Base-by-base conservation (phyloP, 2,113 vertebrate species). In the Rhinichthys klamathensis region DNA sequence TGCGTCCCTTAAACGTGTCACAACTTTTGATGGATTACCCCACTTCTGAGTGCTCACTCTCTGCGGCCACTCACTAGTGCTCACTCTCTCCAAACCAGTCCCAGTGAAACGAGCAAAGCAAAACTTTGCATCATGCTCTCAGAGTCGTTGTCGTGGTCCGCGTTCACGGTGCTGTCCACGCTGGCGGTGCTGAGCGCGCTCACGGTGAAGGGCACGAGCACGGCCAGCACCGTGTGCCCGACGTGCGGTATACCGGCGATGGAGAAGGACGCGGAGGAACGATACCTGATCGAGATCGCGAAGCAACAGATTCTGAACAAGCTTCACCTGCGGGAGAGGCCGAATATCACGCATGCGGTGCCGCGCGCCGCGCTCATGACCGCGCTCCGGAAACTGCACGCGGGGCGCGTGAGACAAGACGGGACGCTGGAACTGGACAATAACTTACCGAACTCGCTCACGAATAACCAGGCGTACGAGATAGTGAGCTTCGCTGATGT, bases 401-500 rank as follows among this genome's bases (percentile, higher is more conserved):
- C 93, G 9, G 95, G 93, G 16, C 93, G 93, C 1, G 80, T 94
- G 80, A 90, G 89, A 23, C 91, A 92, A 56, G 94, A 96, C 44
- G 90, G 84, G 0, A 93, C 85, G 0, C 73, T 94, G 25, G 92
- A 91, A 70, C 88, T 93, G 1, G 93, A 90, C 3, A 93, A 88
- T 86, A 91, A 18, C 32, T 44, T 83, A 60, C 88, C 82, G 0
- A 56, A 0, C 46, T 72, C 89, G 3, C 87, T 60, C 1, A 82
- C 88, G 0, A 94, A 90, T 63, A 94, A 95, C 65, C 96, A 95
- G 85, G 94, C 95, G 27, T 99, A 97, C 91, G 97, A 99, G 90
- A 96, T 98, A 87, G 96, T 99, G 91, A 99, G 96, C 90, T 98
- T 99, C 86, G 97, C 97, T 12, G 94, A 98, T 87, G 92, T 93